Evolutionary conservation across 2,113 vertebrate species (phyloP), one percentile per base, ranked within the genome.

Genomic region (Tragelaphus strepsiceros): DNA sequence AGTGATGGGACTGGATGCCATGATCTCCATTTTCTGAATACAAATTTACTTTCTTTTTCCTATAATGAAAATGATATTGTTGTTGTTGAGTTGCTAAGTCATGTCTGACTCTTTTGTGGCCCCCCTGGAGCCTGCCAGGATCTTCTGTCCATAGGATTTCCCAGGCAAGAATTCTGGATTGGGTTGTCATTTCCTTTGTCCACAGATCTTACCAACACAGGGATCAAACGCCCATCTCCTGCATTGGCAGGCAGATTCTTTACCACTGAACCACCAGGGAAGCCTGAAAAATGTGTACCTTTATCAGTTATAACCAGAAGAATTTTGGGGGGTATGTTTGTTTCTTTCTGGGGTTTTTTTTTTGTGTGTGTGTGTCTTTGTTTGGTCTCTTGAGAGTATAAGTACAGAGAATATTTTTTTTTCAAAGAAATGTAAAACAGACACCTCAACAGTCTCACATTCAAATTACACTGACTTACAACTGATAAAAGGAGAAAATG

Each of bases 171-270:
- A 74, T 24, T 74, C 35, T 39, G 35, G 35, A 74, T 39, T 74
- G 71, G 71, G 11, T 24, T 74, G 0, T 74, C 35, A 43, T 74
- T 74, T 74, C 71, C 21, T 74, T 74, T 7, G 19, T 13, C 71
- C 3, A 0, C 2, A 0, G 2, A 71, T 39, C 67, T 71, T 71
- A 35, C 2, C 71, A 43, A 24, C 21, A 39, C 35, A 24, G 35
- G 35, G 71, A 74, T 24, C 35, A 39, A 39, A 39, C 35, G 5
- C 67, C 19, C 19, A 74, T 39, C 67, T 74, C 35, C 21, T 74
- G 35, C 35, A 43, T 3, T 22, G 35, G 35, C 71, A 74, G n/a
- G 21, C 35, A 74, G 71, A 74, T 43, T 43, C 21, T 74, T 74
- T 43, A 74, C 35, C 71, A 74, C 21, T 74, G 21, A 43, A 74